Percentiles rank a stretch among this genome's conserved stretches.
phyloP scores from a whole-genome alignment of 2,797 vertebrate species.

The Coilia nasus region DNA sequence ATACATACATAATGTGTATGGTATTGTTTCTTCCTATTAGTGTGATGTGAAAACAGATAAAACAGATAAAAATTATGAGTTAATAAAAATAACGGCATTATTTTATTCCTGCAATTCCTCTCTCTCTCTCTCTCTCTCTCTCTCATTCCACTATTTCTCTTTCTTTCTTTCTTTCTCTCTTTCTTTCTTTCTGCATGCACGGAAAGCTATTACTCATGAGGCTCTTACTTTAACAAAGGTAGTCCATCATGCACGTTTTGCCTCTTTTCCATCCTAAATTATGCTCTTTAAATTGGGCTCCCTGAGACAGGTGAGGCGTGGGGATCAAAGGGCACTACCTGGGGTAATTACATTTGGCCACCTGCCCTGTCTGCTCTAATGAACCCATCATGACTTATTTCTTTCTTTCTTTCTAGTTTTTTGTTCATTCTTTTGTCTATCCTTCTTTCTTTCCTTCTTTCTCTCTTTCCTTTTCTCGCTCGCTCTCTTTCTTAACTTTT shows the following conservation, averaged over 20 bases:
- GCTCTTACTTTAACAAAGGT: conserved; percentile 46
- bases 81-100: neutral
- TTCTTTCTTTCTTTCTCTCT: too few species aligned
- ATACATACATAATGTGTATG: too few species aligned
- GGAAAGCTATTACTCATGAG: conserved; percentile 40
- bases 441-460: neutral
- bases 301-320: conserved; percentile 54
- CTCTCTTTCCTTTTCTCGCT: too few species aligned
- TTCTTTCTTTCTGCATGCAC: conserved; percentile 31
- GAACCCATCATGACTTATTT: conserved; percentile 63
- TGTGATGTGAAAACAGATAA: neutral
- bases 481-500: too few species aligned
- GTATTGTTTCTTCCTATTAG: neutral
- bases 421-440: too few species aligned
- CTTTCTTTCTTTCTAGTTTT: too few species aligned
- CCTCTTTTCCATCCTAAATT: neutral
- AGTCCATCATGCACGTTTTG: conserved; percentile 42
- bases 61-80: neutral
- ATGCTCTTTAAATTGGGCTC: too few species aligned
- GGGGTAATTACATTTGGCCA: conserved; percentile 69
- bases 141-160: too few species aligned
- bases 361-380: conserved; percentile 59
- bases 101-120: neutral
- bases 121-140: neutral
- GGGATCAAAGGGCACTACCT: conserved; percentile 67